Base-by-base conservation (phyloP, 2,888 invertebrate species). In the Phalera bucephala region DNA sequence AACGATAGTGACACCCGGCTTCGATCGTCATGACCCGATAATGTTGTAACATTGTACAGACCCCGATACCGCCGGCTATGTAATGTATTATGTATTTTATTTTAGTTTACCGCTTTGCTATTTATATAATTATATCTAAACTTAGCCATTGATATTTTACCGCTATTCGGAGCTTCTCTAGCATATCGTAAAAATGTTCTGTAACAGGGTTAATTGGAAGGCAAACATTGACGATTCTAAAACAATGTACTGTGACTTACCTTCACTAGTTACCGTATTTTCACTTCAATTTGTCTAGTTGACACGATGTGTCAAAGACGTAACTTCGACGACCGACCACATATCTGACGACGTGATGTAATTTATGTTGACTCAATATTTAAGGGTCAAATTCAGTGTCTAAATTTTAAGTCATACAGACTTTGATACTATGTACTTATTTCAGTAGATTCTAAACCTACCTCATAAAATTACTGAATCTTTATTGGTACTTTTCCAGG, bases 1-100 rank as follows among this genome's bases (percentile, higher is more conserved):
- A 44, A 55, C 45, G 65, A 72, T 71, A 65, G 59, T 70, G 73
- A 76, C 72, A 72, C 76, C 64, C 64, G 51, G 51, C 54, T 60
- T 52, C 52, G 76, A 78, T 78, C 66, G 71, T 63, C 74, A 70
- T 72, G 74, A 72, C 69, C 64, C 41, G 78, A 78, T 78, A 76
- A 52, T 65, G 62, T 63, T 53, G 49, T 52, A 62, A 60, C 68
- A 64, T 52, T 64, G 66, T 62, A 57, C 64, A 54, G 56, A 54
- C 49, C 44, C 49, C 56, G 65, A 62, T 62, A 65, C 54, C 51
- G 43, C 45, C 62, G 63, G 61, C 57, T 44, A 41, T 48, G 43
- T 43, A 39, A 60, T 59, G 56, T 54, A 62, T 59, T 50, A 65
- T 64, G 53, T 57, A 56, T 61, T 56, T 52, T 55, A 50, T 55